Percentiles rank a stretch among this genome's conserved stretches.
Conservation (phyloP, 2,888 invertebrate species). For the Habrosyne pyritoides region DNA sequence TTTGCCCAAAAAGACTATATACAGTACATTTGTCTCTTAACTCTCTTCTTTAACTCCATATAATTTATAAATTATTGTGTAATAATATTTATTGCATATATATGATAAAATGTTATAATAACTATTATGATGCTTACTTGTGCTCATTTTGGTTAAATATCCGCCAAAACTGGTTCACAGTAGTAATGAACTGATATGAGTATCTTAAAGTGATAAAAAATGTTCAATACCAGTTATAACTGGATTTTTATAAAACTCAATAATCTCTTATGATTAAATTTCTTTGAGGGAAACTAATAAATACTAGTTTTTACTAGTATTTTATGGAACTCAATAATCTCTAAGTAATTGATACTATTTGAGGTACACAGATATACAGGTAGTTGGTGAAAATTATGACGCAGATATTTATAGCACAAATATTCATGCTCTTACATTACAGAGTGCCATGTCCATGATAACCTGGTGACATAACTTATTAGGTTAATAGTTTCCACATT, state of each 20-base stretch:
- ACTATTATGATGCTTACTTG: background rate
- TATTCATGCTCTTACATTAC: background rate
- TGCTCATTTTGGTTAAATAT: background rate
- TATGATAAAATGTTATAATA: background rate
- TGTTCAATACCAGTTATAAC: background rate
- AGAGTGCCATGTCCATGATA: background rate
- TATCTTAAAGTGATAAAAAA: background rate
- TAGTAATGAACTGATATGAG: background rate
- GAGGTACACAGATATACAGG: too few relatives aligned
- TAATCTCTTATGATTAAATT: background rate
- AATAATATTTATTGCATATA: background rate
- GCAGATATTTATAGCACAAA: background rate
- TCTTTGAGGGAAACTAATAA: background rate
- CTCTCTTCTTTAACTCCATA: too few relatives aligned
- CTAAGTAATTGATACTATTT: too few relatives aligned
- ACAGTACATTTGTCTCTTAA: too few relatives aligned
- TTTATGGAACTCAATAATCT: too few relatives aligned
- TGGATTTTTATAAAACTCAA: background rate
- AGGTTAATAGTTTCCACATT: background rate
- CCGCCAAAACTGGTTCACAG: background rate
- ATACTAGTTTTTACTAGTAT: too few relatives aligned
- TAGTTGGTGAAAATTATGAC: too few relatives aligned
- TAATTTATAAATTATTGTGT: background rate
- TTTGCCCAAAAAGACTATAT: too few relatives aligned
- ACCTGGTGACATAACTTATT: background rate